Base-by-base conservation (phyloP, 64 coral and sea anemone genomes). In the Platygyra sinensis region DNA sequence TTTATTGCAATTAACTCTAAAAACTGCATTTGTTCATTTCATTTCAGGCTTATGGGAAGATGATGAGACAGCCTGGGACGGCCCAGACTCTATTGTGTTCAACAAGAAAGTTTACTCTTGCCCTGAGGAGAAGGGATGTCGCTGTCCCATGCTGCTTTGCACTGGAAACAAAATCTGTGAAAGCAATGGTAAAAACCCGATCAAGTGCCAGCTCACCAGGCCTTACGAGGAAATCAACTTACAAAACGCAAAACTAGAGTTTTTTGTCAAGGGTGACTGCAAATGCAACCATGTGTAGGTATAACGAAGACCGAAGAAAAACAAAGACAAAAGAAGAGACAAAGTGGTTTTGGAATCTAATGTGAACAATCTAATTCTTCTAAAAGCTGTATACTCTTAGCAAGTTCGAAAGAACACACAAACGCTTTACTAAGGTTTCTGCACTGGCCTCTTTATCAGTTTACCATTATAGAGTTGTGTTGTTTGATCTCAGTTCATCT, bases 121-220 rank as follows among this genome's bases (percentile, higher is more conserved):
- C n/a, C 13, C 0, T 29, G 77, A 80, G 11, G 4, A 57, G 2
- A 80, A 30, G 77, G 22, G 14, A 6, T 80, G 77, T 59, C 52
- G 57, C 27, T 80, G 77, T 30, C 77, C 77, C 27, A 80, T 16
- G 49, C 77, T 80, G n/a, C 77, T 80, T 57, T 80, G 77, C 5
- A 80, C 50, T 51, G 77, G 77, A 80, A 6, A 59, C 7, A 29
- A 7, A 6, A 29, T 6, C 15, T 80, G 77, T 27, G 12, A 3
- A 18, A 3, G 7, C 16, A 25, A 60, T 25, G 49, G 14, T 27
- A 16, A 13, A 0, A 60, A 17, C 10, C 54, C 54, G 27, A n/a
- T 16, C 25, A 52, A 80, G 15, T 80, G 77, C 52, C 22, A 30
- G 27, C 77, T 80, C 12, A 22, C 25, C 14, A 59, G 60, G 29